Conservation (phyloP, 2,888 invertebrate species). For the Torymus auratus region DNA sequence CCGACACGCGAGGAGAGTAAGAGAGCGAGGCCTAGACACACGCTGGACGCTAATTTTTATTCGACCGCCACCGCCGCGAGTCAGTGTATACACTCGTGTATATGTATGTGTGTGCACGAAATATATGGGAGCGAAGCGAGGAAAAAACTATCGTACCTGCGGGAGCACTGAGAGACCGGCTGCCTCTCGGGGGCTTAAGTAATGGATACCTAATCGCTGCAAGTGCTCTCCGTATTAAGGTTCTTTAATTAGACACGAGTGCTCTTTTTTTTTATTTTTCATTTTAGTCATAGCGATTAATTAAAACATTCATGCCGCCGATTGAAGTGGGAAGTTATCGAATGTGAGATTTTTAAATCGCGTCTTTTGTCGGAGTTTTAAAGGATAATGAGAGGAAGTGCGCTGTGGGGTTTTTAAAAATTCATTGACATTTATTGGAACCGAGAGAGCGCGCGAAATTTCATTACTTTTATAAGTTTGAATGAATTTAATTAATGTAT, state of each 20-base stretch:
- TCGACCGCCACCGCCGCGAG: constrained; percentile 14
- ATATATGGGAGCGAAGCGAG: background rate
- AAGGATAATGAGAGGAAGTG: background rate
- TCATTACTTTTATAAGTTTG: too few relatives aligned
- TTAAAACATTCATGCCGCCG: too few relatives aligned
- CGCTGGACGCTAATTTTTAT: constrained; percentile 38
- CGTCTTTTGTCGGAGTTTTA: too few relatives aligned
- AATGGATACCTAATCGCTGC: constrained; percentile 22
- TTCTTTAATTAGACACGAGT: constrained; percentile 38
- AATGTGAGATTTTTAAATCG: too few relatives aligned
- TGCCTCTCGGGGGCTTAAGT: constrained; percentile 1
- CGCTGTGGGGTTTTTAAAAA: background rate
- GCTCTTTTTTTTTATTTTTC: background rate
- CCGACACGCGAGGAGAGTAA: constrained; percentile 68
- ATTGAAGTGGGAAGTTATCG: too few relatives aligned
- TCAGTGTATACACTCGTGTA: background rate
- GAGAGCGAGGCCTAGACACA: constrained; percentile 26
- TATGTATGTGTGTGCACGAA: too few relatives aligned
- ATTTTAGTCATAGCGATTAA: too few relatives aligned
- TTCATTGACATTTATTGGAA: too few relatives aligned
- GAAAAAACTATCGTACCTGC: constrained; percentile 30
- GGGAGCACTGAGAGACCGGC: constrained; percentile 23
- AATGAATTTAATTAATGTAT: too few relatives aligned
- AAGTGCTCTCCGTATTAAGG: constrained; percentile 5
- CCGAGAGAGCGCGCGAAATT: too few relatives aligned